Evolutionary conservation across 2,888 invertebrate species (phyloP), one percentile per base, ranked within the genome.

Genomic region (Leptopilina syphax): DNA sequence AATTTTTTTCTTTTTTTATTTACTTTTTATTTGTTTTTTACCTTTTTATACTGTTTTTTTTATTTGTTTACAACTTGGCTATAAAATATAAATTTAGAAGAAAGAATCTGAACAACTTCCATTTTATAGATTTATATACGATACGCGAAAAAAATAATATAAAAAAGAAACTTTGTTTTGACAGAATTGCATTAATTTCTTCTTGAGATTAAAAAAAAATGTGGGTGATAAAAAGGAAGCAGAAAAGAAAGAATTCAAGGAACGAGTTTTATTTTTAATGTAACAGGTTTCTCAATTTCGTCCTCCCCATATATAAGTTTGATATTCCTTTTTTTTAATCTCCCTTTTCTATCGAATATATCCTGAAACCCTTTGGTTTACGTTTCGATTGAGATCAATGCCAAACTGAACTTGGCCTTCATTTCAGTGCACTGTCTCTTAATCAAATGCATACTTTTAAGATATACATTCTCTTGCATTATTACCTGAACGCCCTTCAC

Each of bases 401-500:
- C 18, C 63, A 18, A 63, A 63, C 63, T 63, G 24, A 63, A 63
- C 63, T 63, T 63, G 63, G 63, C 63, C 63, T 63, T 63, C 63
- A 63, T 63, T 44, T 63, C 24, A 24, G n/a, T 63, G 63, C 63
- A 63, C 63, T 63, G 60, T 63, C 18, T 63, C 8, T 63, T 63
- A 63, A 63, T 63, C 18, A 63, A 63, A n/a, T 63, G 24, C 63
- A 24, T 63, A 63, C 63, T 24, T 63, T 63, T 18, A 24, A 63
- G 63, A 63, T 24, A 63, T 24, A 63, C 63, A 18, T 24, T 63
- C 63, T 63, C 18, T 24, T 63, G 8, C 24, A 18, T 24, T 63
- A 63, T 63, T 63, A 63, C 63, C 63, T 24, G 63, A 63, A 63
- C 63, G 63, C 63, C 63, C 63, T 63, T 63, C 63, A 63, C 63